Base-by-base conservation (phyloP, 2,797 vertebrate genomes). In the Poecilia picta region DNA sequence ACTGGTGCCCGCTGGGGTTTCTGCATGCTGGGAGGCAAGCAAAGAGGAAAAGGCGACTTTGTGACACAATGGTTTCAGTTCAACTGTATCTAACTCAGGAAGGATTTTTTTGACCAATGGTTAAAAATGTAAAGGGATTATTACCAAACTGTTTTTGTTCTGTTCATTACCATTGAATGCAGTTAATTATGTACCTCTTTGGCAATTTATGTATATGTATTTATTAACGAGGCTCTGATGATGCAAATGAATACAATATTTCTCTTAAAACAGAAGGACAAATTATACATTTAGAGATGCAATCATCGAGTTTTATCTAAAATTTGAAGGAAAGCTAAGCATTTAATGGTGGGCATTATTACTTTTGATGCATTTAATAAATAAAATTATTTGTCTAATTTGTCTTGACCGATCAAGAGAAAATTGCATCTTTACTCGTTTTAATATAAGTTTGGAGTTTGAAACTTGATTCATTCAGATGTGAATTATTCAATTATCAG, bases 1-100 rank as follows among this genome's bases (percentile, higher is more conserved):
- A 94, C 87, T 73, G 72, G 79, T 64, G 85, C 85, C 79, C 90
- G 88, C 73, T 64, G 88, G 90, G 81, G 81, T 70, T 86, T 81
- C 68, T 82, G 72, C 89, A 82, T 78, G 86, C 89, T 89, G 90
- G 73, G 88, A 86, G 81, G 81, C 3, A 64, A 92, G 79, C 80
- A 78, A 74, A 83, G 79, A 86, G 85, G 83, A 87, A 81, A 76
- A 83, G 80, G 77, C 83, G 13, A 89, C 81, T 88, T 86, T 45
- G 18, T 84, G 87, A 87, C 90, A 84, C 43, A 33, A 53, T 77
- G 82, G 85, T 84, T 89, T 72, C 81, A 77, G 72, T 77, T 83
- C 45, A 59, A 88, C 78, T 85, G 77, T 81, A 85, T 86, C 87
- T 90, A 83, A 89, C 87, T 89, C 76, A 84, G 62, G 62, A 77